Base-by-base conservation (phyloP, 2,888 invertebrate species). In the Hypsopygia costalis region DNA sequence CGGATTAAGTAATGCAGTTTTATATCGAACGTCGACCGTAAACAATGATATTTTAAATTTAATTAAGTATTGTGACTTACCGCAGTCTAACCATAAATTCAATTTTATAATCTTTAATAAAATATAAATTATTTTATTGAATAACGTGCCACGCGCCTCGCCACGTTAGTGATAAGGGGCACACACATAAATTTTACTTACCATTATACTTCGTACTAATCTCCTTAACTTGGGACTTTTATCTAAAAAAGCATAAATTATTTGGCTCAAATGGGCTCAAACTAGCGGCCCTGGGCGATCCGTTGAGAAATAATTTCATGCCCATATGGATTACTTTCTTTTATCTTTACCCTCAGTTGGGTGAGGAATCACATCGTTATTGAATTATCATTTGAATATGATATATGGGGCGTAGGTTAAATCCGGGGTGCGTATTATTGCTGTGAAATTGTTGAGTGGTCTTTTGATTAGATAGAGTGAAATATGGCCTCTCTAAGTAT, bases 311-410 rank as follows among this genome's bases (percentile, higher is more conserved):
- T 76, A 81, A 86, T 82, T 81, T 78, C 77, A 83, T 83, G 85
- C 78, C 68, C 55, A 68, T 77, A 69, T 68, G 75, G 78, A 83
- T 81, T 80, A 60, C 50, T 51, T 52, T 59, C 47, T 55, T 67
- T 78, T 85, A 86, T 83, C 80, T 64, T 61, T 60, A 52, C 69
- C 73, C 70, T 59, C 53, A 55, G 61, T 57, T 59, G 71, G 77
- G 73, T 77, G 74, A 74, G 69, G 70, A 81, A 81, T 83, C 79
- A 78, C 69, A 62, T 62, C 58, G 67, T 76, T 82, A 86, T 87
- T 82, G 85, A 86, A 88, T 86, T 86, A 86, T 83, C 81, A 82
- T 85, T 81, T 79, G 77, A 82, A 83, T 85, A 73, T 82, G 80
- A 87, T 86, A 75, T 81, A 81, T 75, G 66, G 68, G 63, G 72